Evolutionary conservation across 2,888 invertebrate genomes (phyloP), one percentile per base, ranked within the genome.

Genomic region (Parapristionchus giblindavisi): DNA sequence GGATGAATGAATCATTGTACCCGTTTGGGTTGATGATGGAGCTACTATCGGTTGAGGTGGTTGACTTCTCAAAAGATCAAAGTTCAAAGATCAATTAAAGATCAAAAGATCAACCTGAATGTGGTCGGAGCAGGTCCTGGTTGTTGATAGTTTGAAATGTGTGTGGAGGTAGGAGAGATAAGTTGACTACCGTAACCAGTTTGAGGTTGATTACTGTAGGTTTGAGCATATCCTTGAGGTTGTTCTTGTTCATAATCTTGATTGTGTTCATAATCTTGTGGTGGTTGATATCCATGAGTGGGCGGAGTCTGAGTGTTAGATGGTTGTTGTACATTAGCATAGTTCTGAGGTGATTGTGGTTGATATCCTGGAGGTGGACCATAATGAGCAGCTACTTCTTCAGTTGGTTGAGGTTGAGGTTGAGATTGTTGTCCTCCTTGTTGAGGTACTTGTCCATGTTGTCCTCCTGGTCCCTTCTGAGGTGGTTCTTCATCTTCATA

Each of bases 291-390:
- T 21, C 5, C 29, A 48, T 40, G 48, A 6, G 48, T 29, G 14
- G 24, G 65, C 4, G 43, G 48, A 34, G 52, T 34, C 34, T 68
- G 68, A 21, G 32, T 32, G 24, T 11, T 5, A 14, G 24, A 32
- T 14, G 73, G 73, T 34, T 60, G 60, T 27, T 73, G 43, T 4
- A 51, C 61, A 14, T 61, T 29, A 5, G 73, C 73, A 27, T 73
- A 73, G 14, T 38, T 52, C 60, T 61, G 60, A 1, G 73, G 73
- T 17, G 43, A 2, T 17, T 61, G 60, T 11, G 73, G 73, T 48
- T 73, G 73, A 27, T 73, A 73, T 0, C 73, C 73, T 27, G 73
- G 73, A 61, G 73, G 73, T 14, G 73, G 73, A 1, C 73, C 73
- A 36, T 73, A 73, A 36, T 60, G 61, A 5, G 73, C 5, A 5